Base-by-base conservation (phyloP, 2,797 vertebrate species). In the Orestias chungarensis region DNA sequence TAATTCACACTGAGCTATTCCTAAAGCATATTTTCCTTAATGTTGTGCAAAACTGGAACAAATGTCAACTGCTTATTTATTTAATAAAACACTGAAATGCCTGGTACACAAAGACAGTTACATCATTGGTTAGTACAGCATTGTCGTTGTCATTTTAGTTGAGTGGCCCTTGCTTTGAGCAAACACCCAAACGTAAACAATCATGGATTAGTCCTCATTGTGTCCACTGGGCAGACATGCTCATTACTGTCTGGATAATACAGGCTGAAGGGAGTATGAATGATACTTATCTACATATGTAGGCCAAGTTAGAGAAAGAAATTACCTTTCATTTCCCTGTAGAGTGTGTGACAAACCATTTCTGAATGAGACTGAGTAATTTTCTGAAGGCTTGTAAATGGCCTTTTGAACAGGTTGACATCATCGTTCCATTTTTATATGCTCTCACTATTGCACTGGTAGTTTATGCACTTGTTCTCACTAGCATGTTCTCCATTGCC, bases 301-400 rank as follows among this genome's bases (percentile, higher is more conserved):
- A 87, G 92, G 91, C 85, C 90, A 90, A 81, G 80, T 85, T 87
- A 88, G 87, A 83, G 86, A 89, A 93, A 91, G 88, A 88, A 90
- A 88, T 85, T 66, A n/a, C 78, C 81, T 81, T 85, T 88, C 70
- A 91, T 86, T 89, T 89, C 87, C 86, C 88, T 72, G 75, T 31
- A 83, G 87, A 87, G 79, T 80, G 76, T 57, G 85, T 82, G 88
- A 85, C 86, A 82, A 88, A 85, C 67, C 54, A 44, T 67, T 78
- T 79, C 71, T 86, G 79, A 86, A 86, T 86, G 73, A 73, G 70
- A 88, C 79, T 78, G 82, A 88, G 76, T 89, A 82, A 86, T 88
- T 87, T 85, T 74, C 73, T 55, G 67, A 79, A n/a, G 73, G 73
- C 71, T 82, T 47, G 6, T 54, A 57, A 83, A 78, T 71, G 65